Evolutionary conservation across 2,113 vertebrate species (phyloP), one percentile per base, ranked within the genome.

Genomic region (Festucalex cinctus): DNA sequence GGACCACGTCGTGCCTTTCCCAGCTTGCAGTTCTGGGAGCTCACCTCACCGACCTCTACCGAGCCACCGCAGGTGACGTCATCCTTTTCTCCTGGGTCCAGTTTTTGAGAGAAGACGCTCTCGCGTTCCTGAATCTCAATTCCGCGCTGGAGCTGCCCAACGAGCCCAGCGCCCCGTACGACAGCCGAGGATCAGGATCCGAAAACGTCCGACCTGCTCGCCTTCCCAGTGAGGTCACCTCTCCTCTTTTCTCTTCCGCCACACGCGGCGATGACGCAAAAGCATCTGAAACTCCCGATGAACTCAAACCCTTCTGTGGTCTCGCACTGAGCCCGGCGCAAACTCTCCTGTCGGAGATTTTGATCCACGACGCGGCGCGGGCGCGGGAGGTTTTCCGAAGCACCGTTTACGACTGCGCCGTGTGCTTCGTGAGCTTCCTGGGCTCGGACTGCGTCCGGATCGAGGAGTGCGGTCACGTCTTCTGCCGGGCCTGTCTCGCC

Each of bases 21-120:
- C 81, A 90, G 89, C 70, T 90, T 7, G 75, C 71, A 37, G 89
- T 88, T 26, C 90, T 96, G 32, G 89, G 88, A 73, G 89, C 86
- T 68, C 93, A 91, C 73, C 87, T 97, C 1, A 88, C 87, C 83
- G 90, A 93, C 1, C 78, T 97, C 3, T 96, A 95, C 93, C 87
- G 92, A 77, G 91, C 94, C 69, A 92, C 90, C 7, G 86, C 83
- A 28, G 94, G 93, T 73, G 83, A 85, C 0, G 95, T 94, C 81
- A 92, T 97, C 70, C 83, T 97, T 10, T 97, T 96, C 85, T 91
- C 93, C 71, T 97, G 95, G 95, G 91, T 93, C 43, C 94, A 95
- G 82, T 97, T 97, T 75, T 92, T 97, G 46, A 95, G 90, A 87
- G 94, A 95, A 71, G 94, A 95, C 32, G 88, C 93, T 0, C 73